phyloP scores from a whole-genome alignment of 2,888 invertebrate genomes.

The Lithophane socia region DNA sequence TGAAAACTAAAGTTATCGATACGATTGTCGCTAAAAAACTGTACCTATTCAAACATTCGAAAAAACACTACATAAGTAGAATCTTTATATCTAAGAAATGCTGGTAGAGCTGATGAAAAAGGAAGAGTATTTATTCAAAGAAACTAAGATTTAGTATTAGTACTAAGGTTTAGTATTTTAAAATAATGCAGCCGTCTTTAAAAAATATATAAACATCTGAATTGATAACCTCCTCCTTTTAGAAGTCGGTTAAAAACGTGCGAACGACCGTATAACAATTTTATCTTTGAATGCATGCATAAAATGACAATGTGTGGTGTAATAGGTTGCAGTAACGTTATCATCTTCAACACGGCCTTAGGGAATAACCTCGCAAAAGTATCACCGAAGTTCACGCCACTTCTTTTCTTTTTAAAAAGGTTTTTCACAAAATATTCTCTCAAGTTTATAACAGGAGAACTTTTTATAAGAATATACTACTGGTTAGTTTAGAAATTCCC shows the following conservation, averaged over 20 bases:
- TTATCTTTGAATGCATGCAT: constrained; percentile 39
- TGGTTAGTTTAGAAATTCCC: constrained; percentile 12
- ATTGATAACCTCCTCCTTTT: too few species aligned
- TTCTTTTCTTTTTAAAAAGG: constrained; percentile 8
- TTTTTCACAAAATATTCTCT: constrained; percentile 5
- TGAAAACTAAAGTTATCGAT: neutral
- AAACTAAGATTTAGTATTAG: neutral
- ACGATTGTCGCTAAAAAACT: neutral
- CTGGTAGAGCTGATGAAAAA: neutral
- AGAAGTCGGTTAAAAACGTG: neutral
- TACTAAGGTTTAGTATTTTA: too few species aligned
- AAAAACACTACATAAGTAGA: neutral
- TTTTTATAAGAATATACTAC: constrained; percentile 22
- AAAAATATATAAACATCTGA: too few species aligned
- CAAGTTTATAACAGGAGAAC: constrained; percentile 2
- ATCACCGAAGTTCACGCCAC: constrained; percentile 17
- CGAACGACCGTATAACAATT: constrained; percentile 10
- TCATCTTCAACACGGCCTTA: constrained; percentile 36
- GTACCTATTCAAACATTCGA: neutral
- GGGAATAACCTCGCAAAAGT: constrained; percentile 35
- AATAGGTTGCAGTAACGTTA: constrained; percentile 36
- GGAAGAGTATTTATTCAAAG: neutral
- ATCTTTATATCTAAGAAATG: neutral
- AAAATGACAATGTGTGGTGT: constrained; percentile 34
- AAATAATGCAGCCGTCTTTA: neutral